Percentiles rank a stretch among this genome's conserved stretches.
phyloP scores from a whole-genome alignment of 2,797 vertebrate species.

The Enteromius radiatus region DNA sequence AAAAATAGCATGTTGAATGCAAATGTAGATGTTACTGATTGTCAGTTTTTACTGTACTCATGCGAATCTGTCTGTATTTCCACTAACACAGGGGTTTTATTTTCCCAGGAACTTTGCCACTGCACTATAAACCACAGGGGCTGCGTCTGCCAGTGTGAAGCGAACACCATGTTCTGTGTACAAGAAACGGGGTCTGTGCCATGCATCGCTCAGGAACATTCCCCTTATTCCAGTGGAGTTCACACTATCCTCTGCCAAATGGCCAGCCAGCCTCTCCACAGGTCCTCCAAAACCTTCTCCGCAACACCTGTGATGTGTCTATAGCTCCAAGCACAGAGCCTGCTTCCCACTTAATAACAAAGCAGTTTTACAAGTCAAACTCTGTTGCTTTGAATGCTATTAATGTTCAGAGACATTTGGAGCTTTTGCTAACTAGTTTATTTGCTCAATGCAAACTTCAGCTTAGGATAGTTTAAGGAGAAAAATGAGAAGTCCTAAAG shows the following conservation, averaged over 20 bases:
- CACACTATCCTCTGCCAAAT: slow-evolving; percentile 36
- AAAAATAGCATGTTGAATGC: not conserved
- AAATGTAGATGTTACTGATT: slow-evolving; percentile 2
- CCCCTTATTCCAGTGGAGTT: slow-evolving; percentile 11
- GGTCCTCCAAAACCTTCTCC: slow-evolving; percentile 43
- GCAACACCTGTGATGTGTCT: slow-evolving; percentile 52
- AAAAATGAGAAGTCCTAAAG: slow-evolving; percentile 15
- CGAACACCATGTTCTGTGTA: slow-evolving; percentile 1
- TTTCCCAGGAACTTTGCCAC: slow-evolving; percentile 41
- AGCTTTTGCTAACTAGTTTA: not conserved
- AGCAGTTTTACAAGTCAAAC: slow-evolving; percentile 54
- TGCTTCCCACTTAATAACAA: slow-evolving; percentile 60
- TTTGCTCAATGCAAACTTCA: slow-evolving; percentile 36
- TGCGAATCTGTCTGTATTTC: slow-evolving; percentile 39
- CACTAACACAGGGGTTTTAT: slow-evolving; percentile 27
- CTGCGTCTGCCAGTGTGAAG: slow-evolving; percentile 24
- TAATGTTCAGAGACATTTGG: slow-evolving; percentile 18
- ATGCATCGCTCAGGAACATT: slow-evolving; percentile 28
- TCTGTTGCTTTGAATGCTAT: slow-evolving; percentile 32
- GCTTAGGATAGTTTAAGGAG: slow-evolving; percentile 45
- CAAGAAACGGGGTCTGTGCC: not conserved
- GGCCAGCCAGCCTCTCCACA: slow-evolving; percentile 64
- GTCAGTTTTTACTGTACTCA: slow-evolving; percentile 20
- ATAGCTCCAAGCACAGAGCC: slow-evolving; percentile 60
- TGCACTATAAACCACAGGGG: slow-evolving; percentile 2